Conservation (phyloP, 2,797 vertebrate species). For the Spinus olivaceus region DNA sequence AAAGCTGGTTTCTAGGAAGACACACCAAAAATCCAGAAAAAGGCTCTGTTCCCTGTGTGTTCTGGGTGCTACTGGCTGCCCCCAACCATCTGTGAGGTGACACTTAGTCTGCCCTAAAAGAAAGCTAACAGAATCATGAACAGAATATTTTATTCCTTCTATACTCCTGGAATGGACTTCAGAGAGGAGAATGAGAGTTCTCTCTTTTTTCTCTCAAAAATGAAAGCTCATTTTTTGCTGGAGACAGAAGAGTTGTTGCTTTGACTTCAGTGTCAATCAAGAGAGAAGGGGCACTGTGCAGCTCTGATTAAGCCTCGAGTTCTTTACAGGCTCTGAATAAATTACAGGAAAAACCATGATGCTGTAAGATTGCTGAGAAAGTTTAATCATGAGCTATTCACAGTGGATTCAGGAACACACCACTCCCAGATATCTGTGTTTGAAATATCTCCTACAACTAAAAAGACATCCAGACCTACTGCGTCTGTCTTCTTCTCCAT, state of each 20-base stretch:
- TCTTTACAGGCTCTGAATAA: conserved; percentile 1
- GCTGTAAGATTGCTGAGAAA: background rate
- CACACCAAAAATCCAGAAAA: background rate
- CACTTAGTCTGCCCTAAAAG: background rate
- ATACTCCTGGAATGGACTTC: background rate
- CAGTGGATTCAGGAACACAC: background rate
- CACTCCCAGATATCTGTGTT: background rate
- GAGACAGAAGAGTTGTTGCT: background rate
- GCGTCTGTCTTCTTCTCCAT: background rate
- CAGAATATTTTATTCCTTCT: background rate
- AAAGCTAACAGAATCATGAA: background rate
- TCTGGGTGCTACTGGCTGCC: background rate
- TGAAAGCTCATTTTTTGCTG: background rate
- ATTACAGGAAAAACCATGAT: background rate
- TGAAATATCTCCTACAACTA: background rate
- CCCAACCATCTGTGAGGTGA: background rate
- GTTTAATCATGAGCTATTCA: conserved; percentile 14
- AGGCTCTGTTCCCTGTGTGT: background rate
- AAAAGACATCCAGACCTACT: background rate
- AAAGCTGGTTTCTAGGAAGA: background rate
- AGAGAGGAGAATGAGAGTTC: background rate
- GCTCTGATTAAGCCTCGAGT: background rate
- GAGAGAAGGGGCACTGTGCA: background rate
- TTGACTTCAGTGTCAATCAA: background rate
- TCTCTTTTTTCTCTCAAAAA: background rate